Conservation (phyloP, 2,113 vertebrate species). For the Pampusana beccarii region DNA sequence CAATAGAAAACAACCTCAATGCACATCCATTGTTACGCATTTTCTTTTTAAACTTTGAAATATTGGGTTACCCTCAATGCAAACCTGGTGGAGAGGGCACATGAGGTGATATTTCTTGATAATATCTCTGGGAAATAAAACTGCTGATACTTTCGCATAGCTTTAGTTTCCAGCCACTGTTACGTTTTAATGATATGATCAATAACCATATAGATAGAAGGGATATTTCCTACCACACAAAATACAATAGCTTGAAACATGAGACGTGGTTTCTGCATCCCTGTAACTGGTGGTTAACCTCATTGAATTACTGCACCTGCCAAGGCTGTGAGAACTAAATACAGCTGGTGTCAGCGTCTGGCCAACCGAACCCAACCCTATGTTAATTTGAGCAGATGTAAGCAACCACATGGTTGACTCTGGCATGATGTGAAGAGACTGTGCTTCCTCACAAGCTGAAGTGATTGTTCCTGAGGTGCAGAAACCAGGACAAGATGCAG, state of each 20-base stretch:
- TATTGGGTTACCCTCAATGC: not conserved
- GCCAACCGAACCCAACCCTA: constrained; percentile 36
- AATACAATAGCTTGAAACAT: constrained; percentile 53
- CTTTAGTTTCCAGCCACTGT: constrained; percentile 52
- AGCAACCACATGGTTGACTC: constrained; percentile 28
- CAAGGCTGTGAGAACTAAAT: constrained; percentile 66
- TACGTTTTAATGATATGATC: constrained; percentile 65
- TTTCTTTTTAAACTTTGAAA: not conserved
- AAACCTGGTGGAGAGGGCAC: not conserved
- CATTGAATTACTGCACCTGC: constrained; percentile 61
- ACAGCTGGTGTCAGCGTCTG: constrained; percentile 50
- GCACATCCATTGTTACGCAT: not conserved
- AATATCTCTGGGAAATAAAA: constrained; percentile 44
- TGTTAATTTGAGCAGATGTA: constrained; percentile 59
- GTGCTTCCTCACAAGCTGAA: not conserved
- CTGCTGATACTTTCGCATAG: not conserved
- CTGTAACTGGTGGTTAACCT: constrained; percentile 65
- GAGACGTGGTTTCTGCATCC: constrained; percentile 44
- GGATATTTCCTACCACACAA: constrained; percentile 60
- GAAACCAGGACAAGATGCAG: not conserved
- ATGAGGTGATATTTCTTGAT: not conserved
- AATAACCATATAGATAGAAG: constrained; percentile 57
- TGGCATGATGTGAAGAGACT: not conserved
- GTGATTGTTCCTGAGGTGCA: not conserved
- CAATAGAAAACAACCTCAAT: not conserved